phyloP scores from a whole-genome alignment of 2,797 vertebrate genomes.

The Diglossa cyanea region DNA sequence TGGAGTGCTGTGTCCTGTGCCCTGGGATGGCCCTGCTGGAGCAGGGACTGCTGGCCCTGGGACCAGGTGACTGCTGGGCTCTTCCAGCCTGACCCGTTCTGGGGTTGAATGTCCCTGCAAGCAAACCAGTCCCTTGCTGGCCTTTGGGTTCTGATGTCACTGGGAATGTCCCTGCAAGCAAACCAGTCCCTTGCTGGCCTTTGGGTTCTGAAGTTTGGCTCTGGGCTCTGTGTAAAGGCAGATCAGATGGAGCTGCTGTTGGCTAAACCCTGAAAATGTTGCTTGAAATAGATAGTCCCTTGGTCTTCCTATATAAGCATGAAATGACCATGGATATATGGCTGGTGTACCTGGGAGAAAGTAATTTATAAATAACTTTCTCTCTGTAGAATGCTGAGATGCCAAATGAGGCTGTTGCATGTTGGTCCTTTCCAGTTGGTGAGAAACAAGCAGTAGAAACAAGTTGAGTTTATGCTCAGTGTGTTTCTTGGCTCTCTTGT shows the following conservation, averaged over 20 bases:
- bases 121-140: not conserved
- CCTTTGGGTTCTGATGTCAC: not conserved
- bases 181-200: not conserved
- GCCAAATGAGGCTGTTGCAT: not conserved
- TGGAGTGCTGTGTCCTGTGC: not conserved
- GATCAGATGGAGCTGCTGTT: not conserved
- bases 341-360: not conserved
- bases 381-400: not conserved
- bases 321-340: not conserved
- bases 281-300: not conserved
- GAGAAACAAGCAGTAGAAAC: not conserved
- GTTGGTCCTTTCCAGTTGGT: not conserved
- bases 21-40: not conserved
- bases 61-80: not conserved
- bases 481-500: not conserved
- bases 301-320: not conserved
- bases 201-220: not conserved
- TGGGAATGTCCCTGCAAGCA: not conserved
- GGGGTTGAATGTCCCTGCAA: not conserved
- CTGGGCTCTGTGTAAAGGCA: not conserved
- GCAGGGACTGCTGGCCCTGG: not conserved
- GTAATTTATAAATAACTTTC: not conserved
- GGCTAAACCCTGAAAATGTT: not conserved
- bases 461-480: not conserved
- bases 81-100: not conserved